A percentile compares a stretch with the other conserved stretches of the same genome.
These are phyloP conservation scores for Cheilosia variabilis DNA, from an alignment of 2,888 invertebrate species.

Conservation along the genomic window DNA sequence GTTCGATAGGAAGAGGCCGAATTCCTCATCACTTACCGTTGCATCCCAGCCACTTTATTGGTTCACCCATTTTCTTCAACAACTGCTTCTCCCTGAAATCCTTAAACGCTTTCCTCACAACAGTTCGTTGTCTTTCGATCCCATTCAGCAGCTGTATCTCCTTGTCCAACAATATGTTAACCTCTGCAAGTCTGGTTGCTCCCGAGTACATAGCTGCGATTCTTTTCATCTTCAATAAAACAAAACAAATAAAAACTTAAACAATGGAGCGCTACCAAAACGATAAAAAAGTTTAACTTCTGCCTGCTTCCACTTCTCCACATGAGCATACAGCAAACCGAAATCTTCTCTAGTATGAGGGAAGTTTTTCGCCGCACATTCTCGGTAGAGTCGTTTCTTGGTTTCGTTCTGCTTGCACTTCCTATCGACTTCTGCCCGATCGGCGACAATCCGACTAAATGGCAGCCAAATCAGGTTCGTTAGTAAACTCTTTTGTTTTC, in stretches of 20 bases:
- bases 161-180: conserved; percentile 88
- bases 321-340: conserved; percentile 87
- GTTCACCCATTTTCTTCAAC: conserved; percentile 88
- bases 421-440: conserved; percentile 79
- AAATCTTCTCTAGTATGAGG: conserved; percentile 90
- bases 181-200: conserved; percentile 89
- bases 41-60: conserved; percentile 90
- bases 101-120: conserved; percentile 86
- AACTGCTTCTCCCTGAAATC: conserved; percentile 87
- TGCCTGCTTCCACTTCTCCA: conserved; percentile 82
- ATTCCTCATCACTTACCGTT: conserved; percentile 84
- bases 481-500: conserved; percentile 52
- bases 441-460: conserved; percentile 83
- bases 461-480: conserved; percentile 16
- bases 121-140: conserved; percentile 88
- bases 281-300: conserved; percentile 77
- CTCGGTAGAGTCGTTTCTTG: conserved; percentile 84
- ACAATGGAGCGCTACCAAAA: neutral
- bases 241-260: neutral
- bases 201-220: conserved; percentile 87
- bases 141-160: conserved; percentile 86
- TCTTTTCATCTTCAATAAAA: conserved; percentile 85
- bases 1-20: too few species aligned
- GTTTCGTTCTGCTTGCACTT: conserved; percentile 79
- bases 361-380: conserved; percentile 88